phyloP scores from a whole-genome alignment of 2,797 vertebrate species.

The Salarias fasciatus region DNA sequence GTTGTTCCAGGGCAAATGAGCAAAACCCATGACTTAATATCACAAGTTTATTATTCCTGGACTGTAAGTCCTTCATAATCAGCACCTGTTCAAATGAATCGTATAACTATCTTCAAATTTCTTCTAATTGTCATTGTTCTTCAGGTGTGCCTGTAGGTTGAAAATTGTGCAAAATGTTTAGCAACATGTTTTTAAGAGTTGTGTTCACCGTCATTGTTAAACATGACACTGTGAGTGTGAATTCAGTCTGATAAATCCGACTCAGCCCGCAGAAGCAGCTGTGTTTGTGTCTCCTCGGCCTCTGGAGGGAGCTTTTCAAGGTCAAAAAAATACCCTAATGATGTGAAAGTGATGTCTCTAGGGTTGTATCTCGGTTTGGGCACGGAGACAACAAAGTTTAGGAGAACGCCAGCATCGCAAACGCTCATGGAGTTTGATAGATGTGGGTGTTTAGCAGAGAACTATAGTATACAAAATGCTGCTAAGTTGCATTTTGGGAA shows the following conservation, averaged over 20 bases:
- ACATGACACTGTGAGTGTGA: not conserved
- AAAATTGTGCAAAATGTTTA: too few species aligned
- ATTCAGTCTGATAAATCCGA: not conserved
- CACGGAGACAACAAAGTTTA: conserved; percentile 4
- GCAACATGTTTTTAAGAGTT: too few species aligned
- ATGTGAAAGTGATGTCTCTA: not conserved
- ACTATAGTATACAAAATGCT: conserved; percentile 22
- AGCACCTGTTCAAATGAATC: too few species aligned
- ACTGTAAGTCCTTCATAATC: too few species aligned
- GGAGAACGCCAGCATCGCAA: conserved; percentile 3
- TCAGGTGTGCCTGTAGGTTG: too few species aligned
- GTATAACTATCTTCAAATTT: too few species aligned
- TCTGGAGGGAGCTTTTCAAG: not conserved
- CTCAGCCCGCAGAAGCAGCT: not conserved
- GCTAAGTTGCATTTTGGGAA: conserved; percentile 35
- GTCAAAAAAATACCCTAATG: not conserved
- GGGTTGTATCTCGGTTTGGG: not conserved
- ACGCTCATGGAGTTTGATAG: conserved; percentile 27
- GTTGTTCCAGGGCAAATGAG: too few species aligned
- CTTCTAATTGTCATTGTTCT: too few species aligned
- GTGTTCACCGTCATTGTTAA: not conserved
- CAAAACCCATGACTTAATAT: too few species aligned
- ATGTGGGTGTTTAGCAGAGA: conserved; percentile 28
- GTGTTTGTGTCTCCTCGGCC: not conserved
- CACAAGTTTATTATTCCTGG: too few species aligned